A percentile compares a stretch with the other conserved stretches of the same genome.
Conservation (phyloP, 2,888 invertebrate species). For the Drosophila nr. fundita region DNA sequence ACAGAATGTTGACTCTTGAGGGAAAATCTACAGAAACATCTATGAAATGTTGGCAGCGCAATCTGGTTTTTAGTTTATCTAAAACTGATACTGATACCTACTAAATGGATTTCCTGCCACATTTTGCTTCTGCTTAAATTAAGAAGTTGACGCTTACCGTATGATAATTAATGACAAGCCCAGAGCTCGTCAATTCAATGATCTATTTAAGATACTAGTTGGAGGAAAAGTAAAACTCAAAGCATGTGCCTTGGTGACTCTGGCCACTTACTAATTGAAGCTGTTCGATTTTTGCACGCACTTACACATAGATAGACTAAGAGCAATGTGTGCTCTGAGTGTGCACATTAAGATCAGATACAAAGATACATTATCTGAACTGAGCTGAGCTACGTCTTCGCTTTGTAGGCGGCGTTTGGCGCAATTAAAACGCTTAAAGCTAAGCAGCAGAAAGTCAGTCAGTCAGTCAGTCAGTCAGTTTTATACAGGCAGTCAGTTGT, state of each 20-base stretch:
- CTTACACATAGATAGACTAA: slow-evolving; percentile 1
- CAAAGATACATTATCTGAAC: slow-evolving; percentile 79
- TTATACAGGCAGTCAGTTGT: slow-evolving; percentile 7
- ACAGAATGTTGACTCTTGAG: neutral
- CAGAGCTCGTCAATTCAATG: neutral
- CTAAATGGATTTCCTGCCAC: neutral
- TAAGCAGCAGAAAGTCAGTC: slow-evolving; percentile 57
- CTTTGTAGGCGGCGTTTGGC: slow-evolving; percentile 74
- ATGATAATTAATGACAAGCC: neutral
- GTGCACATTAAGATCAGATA: slow-evolving; percentile 82
- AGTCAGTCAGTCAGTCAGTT: slow-evolving; percentile 24
- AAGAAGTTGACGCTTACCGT: neutral
- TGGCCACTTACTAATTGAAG: slow-evolving; percentile 55
- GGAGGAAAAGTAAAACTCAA: slow-evolving; percentile 10
- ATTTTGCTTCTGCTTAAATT: neutral
- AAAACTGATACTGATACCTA: neutral
- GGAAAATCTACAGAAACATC: neutral
- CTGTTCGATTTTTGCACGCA: slow-evolving; percentile 51
- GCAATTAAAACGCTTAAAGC: slow-evolving; percentile 79
- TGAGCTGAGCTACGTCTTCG: slow-evolving; percentile 59
- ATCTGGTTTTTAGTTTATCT: neutral
- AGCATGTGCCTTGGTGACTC: slow-evolving; percentile 31
- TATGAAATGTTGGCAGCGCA: neutral
- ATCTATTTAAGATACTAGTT: slow-evolving; percentile 1
- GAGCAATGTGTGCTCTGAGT: slow-evolving; percentile 23